Evolutionary conservation across 2,797 vertebrate species (phyloP), one percentile per base, ranked within the genome.

Genomic region (Oryzias sinensis): DNA sequence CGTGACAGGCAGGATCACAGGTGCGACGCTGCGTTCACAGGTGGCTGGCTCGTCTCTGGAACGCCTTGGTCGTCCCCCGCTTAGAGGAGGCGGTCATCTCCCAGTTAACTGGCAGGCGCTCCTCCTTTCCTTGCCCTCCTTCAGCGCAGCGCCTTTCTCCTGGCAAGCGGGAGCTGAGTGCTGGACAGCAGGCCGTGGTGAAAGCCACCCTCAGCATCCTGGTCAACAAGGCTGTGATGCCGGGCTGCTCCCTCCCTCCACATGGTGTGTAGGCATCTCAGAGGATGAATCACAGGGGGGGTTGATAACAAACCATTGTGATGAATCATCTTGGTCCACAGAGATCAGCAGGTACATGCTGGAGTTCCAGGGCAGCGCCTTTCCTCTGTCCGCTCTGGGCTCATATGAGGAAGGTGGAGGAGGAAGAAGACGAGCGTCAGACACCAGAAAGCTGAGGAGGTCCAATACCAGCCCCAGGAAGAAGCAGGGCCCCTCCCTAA

Each of bases 121-220:
- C 64, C 49, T 59, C 66, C 0, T 53, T 67, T 5, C 29, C 74
- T 44, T 63, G 67, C 0, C 29, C 66, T 0, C 33, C 90, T 1
- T 72, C 83, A 25, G 60, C 73, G 25, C 82, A 89, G 65, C 87
- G 85, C 58, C 90, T 79, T 63, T 84, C 88, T 80, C 74, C 77
- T 71, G 84, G 86, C 66, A 92, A 84, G 79, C 91, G 90, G 60
- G 79, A 60, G 62, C 92, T 95, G 42, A 95, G 92, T 44, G 90
- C 93, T 65, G 96, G 95, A 24, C 96, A 98, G 87, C 94, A 94
- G 83, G 95, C 95, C 0, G 93, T 97, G 74, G 94, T 96, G 54
- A 97, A 94, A 81, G 95, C 96, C 5, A 95, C 95, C 49, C 95
- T 98, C 81, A 97, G 95, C 84, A 97, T 98, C 88, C 84, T 99